Base-by-base conservation (phyloP, 1,140 invertebrate species). In the Drosophila parabipectinata region DNA sequence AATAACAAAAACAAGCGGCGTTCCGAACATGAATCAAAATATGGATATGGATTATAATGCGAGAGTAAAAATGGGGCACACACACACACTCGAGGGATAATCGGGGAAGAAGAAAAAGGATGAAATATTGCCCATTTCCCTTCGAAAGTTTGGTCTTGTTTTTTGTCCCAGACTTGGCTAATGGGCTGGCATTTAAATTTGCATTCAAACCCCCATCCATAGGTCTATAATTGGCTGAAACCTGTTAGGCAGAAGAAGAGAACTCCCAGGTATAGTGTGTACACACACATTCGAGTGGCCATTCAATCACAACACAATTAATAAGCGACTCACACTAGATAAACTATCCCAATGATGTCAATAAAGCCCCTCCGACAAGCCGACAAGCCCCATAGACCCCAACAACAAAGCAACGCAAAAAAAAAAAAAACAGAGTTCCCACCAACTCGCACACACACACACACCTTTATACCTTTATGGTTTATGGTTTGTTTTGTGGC, bases 11-110 rank as follows among this genome's bases (percentile, higher is more conserved):
- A 77, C 73, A 84, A 63, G 67, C 79, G 53, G 50, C 44, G 64
- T 63, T 62, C 66, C 64, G 44, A 66, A 64, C 52, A 79, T 78
- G 75, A 85, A 85, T 85, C 82, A 85, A 85, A 83, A 83, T 87
- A 82, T 88, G 78, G 81, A 77, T 85, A 85, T 85, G 82, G 83
- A 87, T 88, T 85, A 82, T 79, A 72, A 82, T 85, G 44, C 34
- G 67, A 76, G 72, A 76, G 62, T 67, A 88, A 85, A 85, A 85
- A 85, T 85, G 83, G 82, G 82, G 50, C 82, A 85, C 58, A 84
- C 32, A 57, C 30, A 52, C 45, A 57, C 24, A 26, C 21, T 37
- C 3, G 9, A 4, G 21, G 5, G 5, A n/a, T 15, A 9, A 21
- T 9, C 21, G 15, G 18, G 18, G 18, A 18, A 1, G 52, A 14